phyloP scores from a whole-genome alignment of 2,113 vertebrate genomes.

The Cryptoleucopteryx plumbea region DNA sequence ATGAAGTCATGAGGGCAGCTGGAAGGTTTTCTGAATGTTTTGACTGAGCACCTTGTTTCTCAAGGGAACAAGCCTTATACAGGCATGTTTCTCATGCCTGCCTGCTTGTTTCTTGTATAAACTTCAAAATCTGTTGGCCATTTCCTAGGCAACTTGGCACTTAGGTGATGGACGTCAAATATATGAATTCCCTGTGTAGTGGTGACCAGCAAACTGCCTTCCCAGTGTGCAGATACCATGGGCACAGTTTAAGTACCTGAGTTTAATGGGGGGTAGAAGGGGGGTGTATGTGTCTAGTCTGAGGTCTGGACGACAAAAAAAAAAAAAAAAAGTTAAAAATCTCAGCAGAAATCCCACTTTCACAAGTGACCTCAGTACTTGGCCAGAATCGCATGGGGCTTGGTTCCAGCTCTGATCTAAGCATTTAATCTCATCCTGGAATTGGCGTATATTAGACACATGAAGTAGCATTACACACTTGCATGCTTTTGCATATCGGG shows the following conservation, averaged over 20 bases:
- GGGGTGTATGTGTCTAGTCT: background rate
- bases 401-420: background rate
- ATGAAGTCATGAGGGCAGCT: background rate
- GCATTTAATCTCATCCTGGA: background rate
- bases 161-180: background rate
- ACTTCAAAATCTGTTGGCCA: background rate
- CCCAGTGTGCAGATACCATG: accelerated
- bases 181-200: background rate
- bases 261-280: background rate
- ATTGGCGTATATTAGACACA: accelerated
- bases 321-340: background rate
- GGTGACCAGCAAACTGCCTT: background rate
- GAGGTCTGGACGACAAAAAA: background rate
- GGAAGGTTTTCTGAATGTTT: background rate
- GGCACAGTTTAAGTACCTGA: background rate
- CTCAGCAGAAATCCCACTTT: background rate
- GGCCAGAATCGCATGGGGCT: accelerated
- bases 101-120: background rate
- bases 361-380: background rate
- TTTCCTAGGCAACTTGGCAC: background rate
- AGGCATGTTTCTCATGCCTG: accelerated
- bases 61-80: background rate
- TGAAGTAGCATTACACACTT: background rate
- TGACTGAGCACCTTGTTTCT: background rate
- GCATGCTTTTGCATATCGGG: background rate